Evolutionary conservation across 2,888 invertebrate species (phyloP).

Genomic region (Acanthopleura granulata): DNA sequence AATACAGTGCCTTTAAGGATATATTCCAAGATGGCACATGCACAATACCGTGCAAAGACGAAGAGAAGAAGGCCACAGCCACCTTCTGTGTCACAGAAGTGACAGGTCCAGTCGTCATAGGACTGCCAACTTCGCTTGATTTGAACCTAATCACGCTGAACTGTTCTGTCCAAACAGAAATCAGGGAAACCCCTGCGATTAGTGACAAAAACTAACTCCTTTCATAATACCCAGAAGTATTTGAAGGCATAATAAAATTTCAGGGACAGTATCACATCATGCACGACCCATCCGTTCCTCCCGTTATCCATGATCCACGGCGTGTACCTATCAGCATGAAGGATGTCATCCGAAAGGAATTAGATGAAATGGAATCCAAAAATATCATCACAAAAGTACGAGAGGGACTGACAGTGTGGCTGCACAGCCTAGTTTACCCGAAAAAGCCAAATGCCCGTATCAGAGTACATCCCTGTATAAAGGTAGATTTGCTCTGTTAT

Average conservation of each 20-base stretch:
- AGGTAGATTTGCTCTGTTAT: no score
- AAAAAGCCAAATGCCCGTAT: no score
- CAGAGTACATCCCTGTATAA: slow-evolving; percentile 27
- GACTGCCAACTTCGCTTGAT: not conserved
- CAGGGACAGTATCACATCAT: slow-evolving; percentile 15
- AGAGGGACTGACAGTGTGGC: no score
- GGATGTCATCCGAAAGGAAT: slow-evolving; percentile 2
- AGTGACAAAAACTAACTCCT: not conserved
- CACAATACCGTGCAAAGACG: not conserved
- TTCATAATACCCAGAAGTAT: slow-evolving; percentile 17
- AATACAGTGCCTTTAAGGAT: slow-evolving; percentile 18
- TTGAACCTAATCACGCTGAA: not conserved
- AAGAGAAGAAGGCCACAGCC: not conserved
- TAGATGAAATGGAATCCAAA: no score
- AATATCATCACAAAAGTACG: no score
- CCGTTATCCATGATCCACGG: slow-evolving; percentile 13
- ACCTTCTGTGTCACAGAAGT: slow-evolving; percentile 14
- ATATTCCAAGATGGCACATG: not conserved
- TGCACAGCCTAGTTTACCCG: no score
- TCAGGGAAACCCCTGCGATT: not conserved
- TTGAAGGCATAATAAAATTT: slow-evolving; percentile 21
- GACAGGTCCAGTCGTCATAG: slow-evolving; percentile 11
- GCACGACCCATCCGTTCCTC: slow-evolving; percentile 6
- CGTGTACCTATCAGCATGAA: slow-evolving; percentile 7
- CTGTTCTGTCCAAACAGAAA: slow-evolving; percentile 11